Evolutionary conservation across 2,888 invertebrate genomes (phyloP).

Genomic region (Automeris io): DNA sequence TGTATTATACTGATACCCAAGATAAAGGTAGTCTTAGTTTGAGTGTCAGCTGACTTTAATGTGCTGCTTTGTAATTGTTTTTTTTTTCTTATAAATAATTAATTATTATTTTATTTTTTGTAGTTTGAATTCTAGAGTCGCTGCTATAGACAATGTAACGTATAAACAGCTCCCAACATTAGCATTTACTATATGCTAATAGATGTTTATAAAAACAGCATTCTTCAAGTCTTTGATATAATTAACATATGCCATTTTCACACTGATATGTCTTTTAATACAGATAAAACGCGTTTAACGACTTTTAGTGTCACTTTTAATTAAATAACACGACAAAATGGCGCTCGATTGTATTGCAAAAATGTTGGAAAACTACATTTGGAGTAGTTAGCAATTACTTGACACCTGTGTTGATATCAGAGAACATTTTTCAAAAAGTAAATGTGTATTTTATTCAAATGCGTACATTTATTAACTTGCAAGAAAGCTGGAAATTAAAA

Average conservation of each 20-base stretch:
- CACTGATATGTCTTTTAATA: conserved; percentile 17
- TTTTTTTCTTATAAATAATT: too few species aligned
- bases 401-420: not conserved
- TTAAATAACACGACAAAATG: conserved; percentile 23
- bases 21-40: too few species aligned
- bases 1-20: too few species aligned
- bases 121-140: too few species aligned
- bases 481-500: not conserved
- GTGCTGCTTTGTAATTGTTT: too few species aligned
- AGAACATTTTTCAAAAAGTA: not conserved
- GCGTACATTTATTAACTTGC: not conserved
- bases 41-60: too few species aligned
- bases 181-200: too few species aligned
- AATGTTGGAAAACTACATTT: conserved; percentile 9
- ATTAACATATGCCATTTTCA: conserved; percentile 11
- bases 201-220: too few species aligned
- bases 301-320: conserved; percentile 31
- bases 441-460: not conserved
- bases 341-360: conserved; percentile 20
- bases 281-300: conserved; percentile 33
- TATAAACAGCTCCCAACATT: too few species aligned
- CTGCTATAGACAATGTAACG: too few species aligned
- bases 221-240: conserved; percentile 7
- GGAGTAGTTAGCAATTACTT: not conserved
- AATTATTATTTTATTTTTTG: too few species aligned